Conservation (phyloP, 2,888 invertebrate species). For the Fabriciana adippe region DNA sequence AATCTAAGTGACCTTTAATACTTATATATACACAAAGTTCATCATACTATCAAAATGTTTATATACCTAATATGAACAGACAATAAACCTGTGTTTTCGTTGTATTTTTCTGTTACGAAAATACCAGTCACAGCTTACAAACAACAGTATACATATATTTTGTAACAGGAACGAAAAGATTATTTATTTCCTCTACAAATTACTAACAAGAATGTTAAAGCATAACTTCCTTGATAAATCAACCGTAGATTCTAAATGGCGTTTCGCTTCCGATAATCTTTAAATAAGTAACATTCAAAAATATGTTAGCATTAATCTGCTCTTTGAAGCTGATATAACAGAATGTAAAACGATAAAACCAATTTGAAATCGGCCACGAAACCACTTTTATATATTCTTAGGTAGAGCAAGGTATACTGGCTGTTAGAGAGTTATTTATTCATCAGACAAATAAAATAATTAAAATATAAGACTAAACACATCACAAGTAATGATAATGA, state of each 20-base stretch:
- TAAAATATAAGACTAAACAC: no score
- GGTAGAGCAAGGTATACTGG: no score
- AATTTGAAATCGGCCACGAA: slow-evolving; percentile 39
- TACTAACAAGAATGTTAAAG: slow-evolving; percentile 12
- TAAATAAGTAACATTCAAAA: slow-evolving; percentile 50
- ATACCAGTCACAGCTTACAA: not conserved
- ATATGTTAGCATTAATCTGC: slow-evolving; percentile 54
- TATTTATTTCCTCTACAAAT: slow-evolving; percentile 20
- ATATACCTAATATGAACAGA: no score
- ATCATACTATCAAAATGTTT: no score
- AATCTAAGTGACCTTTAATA: no score
- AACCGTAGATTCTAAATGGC: slow-evolving; percentile 67
- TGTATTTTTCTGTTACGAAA: no score
- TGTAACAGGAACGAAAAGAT: slow-evolving; percentile 10
- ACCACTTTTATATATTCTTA: no score
- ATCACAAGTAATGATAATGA: no score
- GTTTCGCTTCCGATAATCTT: slow-evolving; percentile 37
- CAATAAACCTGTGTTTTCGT: no score
- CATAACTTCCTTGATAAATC: slow-evolving; percentile 62
- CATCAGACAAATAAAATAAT: no score
- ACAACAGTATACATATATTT: not conserved
- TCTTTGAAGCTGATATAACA: slow-evolving; percentile 64
- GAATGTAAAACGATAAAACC: slow-evolving; percentile 70
- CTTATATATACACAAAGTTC: no score
- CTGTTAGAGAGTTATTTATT: no score